phyloP scores from a whole-genome alignment of 2,888 invertebrate genomes.

The Branchellion lobata region DNA sequence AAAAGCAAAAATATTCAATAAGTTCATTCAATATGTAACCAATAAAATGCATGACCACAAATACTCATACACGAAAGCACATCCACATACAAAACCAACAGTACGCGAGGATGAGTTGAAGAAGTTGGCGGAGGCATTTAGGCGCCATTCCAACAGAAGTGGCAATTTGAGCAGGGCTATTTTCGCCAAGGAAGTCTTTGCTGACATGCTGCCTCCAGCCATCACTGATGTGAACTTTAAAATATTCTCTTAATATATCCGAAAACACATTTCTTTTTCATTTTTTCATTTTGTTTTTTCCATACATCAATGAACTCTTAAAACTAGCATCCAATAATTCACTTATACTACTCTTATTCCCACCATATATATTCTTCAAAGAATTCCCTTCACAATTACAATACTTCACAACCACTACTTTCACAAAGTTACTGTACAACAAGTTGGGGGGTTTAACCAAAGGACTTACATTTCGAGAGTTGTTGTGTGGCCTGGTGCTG shows the following conservation, averaged over 20 bases:
- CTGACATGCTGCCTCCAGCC: not conserved
- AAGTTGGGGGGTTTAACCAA: slow-evolving; percentile 81
- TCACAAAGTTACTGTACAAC: slow-evolving; percentile 73
- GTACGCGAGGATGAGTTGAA: not conserved
- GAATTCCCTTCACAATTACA: too few relatives aligned
- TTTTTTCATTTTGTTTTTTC: not conserved
- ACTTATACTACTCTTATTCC: too few relatives aligned
- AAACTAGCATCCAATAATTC: not conserved
- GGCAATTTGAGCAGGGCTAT: not conserved
- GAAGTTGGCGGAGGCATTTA: not conserved
- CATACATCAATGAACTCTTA: not conserved
- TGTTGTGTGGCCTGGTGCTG: slow-evolving; percentile 81
- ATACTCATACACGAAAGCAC: too few relatives aligned
- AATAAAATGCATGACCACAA: too few relatives aligned
- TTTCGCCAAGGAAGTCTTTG: not conserved
- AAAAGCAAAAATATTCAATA: too few relatives aligned
- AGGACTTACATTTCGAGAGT: slow-evolving; percentile 79
- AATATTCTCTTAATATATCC: not conserved
- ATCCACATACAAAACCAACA: too few relatives aligned
- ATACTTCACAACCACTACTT: too few relatives aligned
- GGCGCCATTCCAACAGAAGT: slow-evolving; percentile 8
- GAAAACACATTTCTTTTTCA: not conserved
- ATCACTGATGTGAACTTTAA: not conserved
- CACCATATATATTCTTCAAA: too few relatives aligned
- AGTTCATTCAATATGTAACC: too few relatives aligned